These are phyloP conservation scores for Clusia tigrina DNA, from an alignment of 2,888 invertebrate species.

Conservation along the genomic window DNA sequence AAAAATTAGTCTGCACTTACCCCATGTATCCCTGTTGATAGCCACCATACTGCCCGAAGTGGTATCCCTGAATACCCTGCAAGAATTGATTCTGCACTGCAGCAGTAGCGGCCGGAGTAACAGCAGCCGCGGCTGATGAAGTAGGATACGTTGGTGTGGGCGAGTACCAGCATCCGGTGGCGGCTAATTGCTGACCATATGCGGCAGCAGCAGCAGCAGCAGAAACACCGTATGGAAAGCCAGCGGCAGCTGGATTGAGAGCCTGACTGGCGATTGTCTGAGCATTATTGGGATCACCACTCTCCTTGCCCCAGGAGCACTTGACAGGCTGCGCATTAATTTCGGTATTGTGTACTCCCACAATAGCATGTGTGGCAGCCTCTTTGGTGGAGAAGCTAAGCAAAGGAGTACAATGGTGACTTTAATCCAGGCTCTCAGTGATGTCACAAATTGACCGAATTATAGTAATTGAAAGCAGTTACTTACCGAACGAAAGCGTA, in stretches of 20 bases:
- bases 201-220: slow-evolving; percentile 66
- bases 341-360: slow-evolving; percentile 96
- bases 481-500: slow-evolving; percentile 93
- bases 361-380: slow-evolving; percentile 97
- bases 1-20: slow-evolving; percentile 71
- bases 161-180: slow-evolving; percentile 89
- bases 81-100: slow-evolving; percentile 85
- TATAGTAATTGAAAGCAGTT: slow-evolving; percentile 2
- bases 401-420: background rate
- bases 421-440: too few relatives aligned
- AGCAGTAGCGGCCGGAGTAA: slow-evolving; percentile 74
- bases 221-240: slow-evolving; percentile 68
- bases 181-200: slow-evolving; percentile 81
- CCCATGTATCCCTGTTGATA: slow-evolving; percentile 94
- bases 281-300: slow-evolving; percentile 89
- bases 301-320: slow-evolving; percentile 99
- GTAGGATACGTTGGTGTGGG: slow-evolving; percentile 74
- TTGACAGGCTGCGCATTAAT: slow-evolving; percentile 96
- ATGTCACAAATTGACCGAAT: slow-evolving; percentile 19
- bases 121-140: slow-evolving; percentile 66
- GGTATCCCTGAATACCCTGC: slow-evolving; percentile 88
- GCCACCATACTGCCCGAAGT: slow-evolving; percentile 85
- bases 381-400: slow-evolving; percentile 99
- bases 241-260: slow-evolving; percentile 65
- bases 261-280: slow-evolving; percentile 74